These are phyloP conservation scores for Epinotia nisella DNA, from an alignment of 2,888 invertebrate species.

Conservation along the genomic window DNA sequence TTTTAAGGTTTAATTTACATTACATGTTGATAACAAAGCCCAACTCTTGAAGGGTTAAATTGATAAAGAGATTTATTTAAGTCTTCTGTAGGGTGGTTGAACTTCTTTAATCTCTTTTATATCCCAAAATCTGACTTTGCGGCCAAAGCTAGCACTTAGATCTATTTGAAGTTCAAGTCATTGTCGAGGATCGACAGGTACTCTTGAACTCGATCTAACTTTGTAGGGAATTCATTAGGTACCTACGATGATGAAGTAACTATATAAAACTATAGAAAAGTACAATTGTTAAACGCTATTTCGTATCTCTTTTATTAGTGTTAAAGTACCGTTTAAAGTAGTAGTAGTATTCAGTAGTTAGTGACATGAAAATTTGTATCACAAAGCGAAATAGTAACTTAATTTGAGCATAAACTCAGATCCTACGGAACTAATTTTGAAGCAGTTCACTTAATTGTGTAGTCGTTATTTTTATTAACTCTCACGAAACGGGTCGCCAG, in stretches of 20 bases:
- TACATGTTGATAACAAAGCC: slow-evolving; percentile 7
- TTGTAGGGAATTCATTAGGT: neutral
- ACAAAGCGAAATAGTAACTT: too few relatives aligned
- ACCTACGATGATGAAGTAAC: neutral
- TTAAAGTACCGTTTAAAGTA: too few relatives aligned
- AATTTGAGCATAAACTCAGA: too few relatives aligned
- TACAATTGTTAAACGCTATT: too few relatives aligned
- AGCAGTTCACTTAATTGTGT: too few relatives aligned
- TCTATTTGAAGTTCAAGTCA: slow-evolving; percentile 7
- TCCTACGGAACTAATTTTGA: too few relatives aligned
- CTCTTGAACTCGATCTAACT: neutral
- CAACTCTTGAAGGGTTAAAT: slow-evolving; percentile 40
- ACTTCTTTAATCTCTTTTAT: slow-evolving; percentile 39
- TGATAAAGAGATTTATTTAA: slow-evolving; percentile 38
- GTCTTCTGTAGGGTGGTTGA: slow-evolving; percentile 31
- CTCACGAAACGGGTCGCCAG: too few relatives aligned
- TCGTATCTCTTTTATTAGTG: too few relatives aligned
- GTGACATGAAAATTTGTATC: too few relatives aligned
- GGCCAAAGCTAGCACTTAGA: slow-evolving; percentile 10
- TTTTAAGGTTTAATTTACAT: slow-evolving; percentile 3
- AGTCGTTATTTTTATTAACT: too few relatives aligned
- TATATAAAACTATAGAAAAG: neutral
- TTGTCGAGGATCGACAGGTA: neutral
- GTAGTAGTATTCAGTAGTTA: too few relatives aligned
- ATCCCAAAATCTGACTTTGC: slow-evolving; percentile 32